A percentile compares a stretch with the other conserved stretches of the same genome.
phyloP scores from a whole-genome alignment of 2,888 invertebrate genomes.

The Cephus rjabovi region DNA sequence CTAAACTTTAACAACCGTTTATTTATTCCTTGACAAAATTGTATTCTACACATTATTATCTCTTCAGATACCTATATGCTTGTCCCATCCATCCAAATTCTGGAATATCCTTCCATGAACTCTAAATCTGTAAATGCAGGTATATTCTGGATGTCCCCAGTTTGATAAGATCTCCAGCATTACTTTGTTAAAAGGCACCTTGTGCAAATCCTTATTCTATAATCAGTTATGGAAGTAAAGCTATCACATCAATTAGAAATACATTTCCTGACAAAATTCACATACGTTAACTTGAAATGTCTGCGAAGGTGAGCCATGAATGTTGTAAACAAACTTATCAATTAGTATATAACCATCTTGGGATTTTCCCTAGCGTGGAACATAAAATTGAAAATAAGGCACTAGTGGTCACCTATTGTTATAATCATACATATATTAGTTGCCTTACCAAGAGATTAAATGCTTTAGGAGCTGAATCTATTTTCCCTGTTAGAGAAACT shows the following conservation, averaged over 20 bases:
- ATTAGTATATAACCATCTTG: conserved; percentile 33
- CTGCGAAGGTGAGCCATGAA: conserved; percentile 45
- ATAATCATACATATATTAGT: not conserved
- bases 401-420: not conserved
- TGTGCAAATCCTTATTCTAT: conserved; percentile 37
- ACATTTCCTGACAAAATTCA: conserved; percentile 9
- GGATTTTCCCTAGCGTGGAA: conserved; percentile 36
- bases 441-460: conserved; percentile 59
- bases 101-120: conserved; percentile 47
- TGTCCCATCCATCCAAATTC: not conserved
- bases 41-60: not conserved
- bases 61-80: not conserved
- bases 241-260: not conserved
- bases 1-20: not conserved
- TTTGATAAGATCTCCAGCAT: conserved; percentile 51
- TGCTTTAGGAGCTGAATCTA: conserved; percentile 71
- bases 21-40: not conserved
- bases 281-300: conserved; percentile 44
- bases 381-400: not conserved
- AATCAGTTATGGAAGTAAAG: conserved; percentile 11
- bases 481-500: conserved; percentile 68
- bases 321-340: conserved; percentile 44
- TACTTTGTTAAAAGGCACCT: conserved; percentile 40
- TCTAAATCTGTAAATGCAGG: conserved; percentile 54
- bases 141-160: conserved; percentile 51